These are phyloP conservation scores for Diarsia brunnea DNA, from an alignment of 2,888 invertebrate genomes.

Conservation along the genomic window DNA sequence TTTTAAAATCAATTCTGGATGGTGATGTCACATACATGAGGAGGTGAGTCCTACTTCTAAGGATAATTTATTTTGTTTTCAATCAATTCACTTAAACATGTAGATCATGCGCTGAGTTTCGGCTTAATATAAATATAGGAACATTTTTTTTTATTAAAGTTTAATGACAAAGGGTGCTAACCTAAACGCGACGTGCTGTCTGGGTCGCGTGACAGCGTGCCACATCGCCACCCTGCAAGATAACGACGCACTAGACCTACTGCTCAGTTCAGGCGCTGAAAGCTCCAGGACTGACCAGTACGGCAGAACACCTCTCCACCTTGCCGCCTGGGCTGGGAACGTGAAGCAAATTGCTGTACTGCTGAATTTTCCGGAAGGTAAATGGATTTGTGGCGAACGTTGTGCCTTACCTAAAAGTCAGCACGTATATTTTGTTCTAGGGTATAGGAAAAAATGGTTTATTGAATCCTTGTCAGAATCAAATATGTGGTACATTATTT, in stretches of 20 bases:
- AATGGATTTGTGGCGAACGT: too few relatives aligned
- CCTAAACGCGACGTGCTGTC: constrained; percentile 67
- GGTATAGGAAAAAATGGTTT: too few relatives aligned
- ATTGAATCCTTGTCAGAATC: too few relatives aligned
- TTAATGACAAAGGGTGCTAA: constrained; percentile 58
- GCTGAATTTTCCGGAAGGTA: too few relatives aligned
- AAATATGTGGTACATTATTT: too few relatives aligned
- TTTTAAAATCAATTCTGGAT: background rate
- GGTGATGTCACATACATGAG: background rate
- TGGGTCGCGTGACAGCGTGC: constrained; percentile 62
- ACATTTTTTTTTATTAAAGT: too few relatives aligned
- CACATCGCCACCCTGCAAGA: constrained; percentile 79
- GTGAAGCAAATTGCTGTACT: constrained; percentile 1
- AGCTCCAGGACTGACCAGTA: constrained; percentile 72
- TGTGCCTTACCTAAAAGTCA: too few relatives aligned
- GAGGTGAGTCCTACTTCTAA: constrained; percentile 2
- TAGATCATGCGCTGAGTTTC: too few relatives aligned
- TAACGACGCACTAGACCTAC: constrained; percentile 71
- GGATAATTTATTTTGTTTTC: background rate
- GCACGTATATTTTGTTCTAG: too few relatives aligned
- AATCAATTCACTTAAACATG: too few relatives aligned
- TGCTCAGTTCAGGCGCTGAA: constrained; percentile 74
- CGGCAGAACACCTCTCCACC: constrained; percentile 81
- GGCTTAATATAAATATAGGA: too few relatives aligned
- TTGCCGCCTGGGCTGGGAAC: constrained; percentile 79